phyloP scores from a whole-genome alignment of 1,140 invertebrate species.

The Drosophila micromelanica region DNA sequence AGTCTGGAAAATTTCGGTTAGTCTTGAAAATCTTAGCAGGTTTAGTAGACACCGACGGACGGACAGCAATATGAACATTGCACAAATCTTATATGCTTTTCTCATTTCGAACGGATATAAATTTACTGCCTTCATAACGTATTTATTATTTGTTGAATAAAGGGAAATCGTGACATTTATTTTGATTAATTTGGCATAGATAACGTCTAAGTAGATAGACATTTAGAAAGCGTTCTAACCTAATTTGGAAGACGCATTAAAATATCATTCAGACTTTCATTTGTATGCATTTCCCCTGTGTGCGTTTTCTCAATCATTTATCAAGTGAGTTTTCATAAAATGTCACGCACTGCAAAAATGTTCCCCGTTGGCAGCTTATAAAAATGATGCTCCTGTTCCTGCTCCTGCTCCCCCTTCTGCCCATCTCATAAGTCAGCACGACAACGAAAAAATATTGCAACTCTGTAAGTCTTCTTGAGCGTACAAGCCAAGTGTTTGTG shows the following conservation, averaged over 20 bases:
- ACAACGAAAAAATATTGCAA: conserved; percentile 49
- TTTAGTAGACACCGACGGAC: too few species aligned
- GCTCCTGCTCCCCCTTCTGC: conserved; percentile 3
- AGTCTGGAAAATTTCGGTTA: too few species aligned
- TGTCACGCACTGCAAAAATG: conserved; percentile 70
- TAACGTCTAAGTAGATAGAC: conserved; percentile 6
- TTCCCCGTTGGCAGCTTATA: conserved; percentile 56
- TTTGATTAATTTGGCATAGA: conserved; percentile 15
- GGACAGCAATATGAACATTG: too few species aligned
- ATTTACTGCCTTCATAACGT: too few species aligned
- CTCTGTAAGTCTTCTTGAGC: conserved; percentile 26
- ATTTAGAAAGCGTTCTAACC: conserved; percentile 42
- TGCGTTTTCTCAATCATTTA: conserved; percentile 65
- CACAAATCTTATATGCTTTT: too few species aligned
- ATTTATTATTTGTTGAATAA: neutral
- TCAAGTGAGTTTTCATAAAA: conserved; percentile 78
- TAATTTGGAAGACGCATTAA: conserved; percentile 60
- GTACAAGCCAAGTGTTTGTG: neutral
- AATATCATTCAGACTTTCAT: conserved; percentile 40
- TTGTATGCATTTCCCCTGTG: conserved; percentile 22
- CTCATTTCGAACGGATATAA: too few species aligned
- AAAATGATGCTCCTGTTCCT: conserved; percentile 60
- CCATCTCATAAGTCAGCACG: conserved; percentile 46
- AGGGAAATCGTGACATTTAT: neutral
- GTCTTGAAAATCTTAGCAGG: too few species aligned